Evolutionary conservation across 2,113 vertebrate genomes (phyloP).

Genomic region (Mustela nigripes): DNA sequence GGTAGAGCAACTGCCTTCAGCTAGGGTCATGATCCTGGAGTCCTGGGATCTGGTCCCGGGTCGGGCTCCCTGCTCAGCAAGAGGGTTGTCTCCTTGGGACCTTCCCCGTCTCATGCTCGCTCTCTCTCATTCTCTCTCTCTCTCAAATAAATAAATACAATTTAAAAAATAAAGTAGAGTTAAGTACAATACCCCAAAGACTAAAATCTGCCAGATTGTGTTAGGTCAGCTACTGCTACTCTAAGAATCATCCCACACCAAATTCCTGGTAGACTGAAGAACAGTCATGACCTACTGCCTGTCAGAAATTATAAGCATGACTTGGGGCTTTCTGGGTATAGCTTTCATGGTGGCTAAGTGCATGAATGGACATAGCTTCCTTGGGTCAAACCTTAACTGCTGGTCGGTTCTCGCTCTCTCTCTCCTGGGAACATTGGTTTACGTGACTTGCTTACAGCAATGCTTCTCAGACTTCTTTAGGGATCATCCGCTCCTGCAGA

Average conservation of each 20-base stretch:
- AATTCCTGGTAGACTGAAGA: background rate
- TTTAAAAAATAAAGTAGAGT: background rate
- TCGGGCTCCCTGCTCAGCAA: too few relatives aligned
- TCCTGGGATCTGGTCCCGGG: too few relatives aligned
- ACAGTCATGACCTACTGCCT: background rate
- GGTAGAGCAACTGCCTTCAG: too few relatives aligned
- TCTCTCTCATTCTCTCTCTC: too few relatives aligned
- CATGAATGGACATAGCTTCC: background rate
- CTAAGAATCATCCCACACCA: background rate
- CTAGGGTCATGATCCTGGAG: too few relatives aligned
- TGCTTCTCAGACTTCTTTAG: background rate
- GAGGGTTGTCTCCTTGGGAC: too few relatives aligned
- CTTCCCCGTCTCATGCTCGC: too few relatives aligned
- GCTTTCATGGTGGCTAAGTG: too few relatives aligned
- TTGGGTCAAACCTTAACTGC: background rate
- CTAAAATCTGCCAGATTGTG: background rate
- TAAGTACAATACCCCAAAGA: background rate
- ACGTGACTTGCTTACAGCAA: background rate
- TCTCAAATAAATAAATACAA: too few relatives aligned
- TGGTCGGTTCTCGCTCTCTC: background rate
- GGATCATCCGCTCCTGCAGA: background rate
- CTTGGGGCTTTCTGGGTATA: background rate
- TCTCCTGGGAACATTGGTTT: background rate
- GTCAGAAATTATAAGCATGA: background rate
- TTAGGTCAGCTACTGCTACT: background rate